Conservation (phyloP, 2,797 vertebrate species). For the Mionectes olivaceus region DNA sequence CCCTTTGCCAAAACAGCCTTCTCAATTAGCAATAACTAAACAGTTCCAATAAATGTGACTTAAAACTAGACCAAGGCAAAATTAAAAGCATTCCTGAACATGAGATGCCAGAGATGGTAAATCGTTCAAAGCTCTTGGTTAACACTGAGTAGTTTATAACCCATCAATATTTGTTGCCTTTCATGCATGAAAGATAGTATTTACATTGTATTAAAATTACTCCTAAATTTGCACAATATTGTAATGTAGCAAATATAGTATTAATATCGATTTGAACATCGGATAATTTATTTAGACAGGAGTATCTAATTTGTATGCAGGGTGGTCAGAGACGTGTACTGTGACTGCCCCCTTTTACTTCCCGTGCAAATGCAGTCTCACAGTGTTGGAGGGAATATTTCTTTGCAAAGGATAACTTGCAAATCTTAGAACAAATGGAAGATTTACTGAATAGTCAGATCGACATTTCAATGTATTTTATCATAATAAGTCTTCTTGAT, state of each 20-base stretch:
- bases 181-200: conserved; percentile 75
- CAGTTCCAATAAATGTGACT: conserved; percentile 59
- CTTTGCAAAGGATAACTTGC: conserved; percentile 74
- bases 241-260: conserved; percentile 80
- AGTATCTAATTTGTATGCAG: conserved; percentile 80
- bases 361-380: conserved; percentile 77
- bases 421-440: conserved; percentile 80
- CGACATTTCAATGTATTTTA: conserved; percentile 73
- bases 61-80: conserved; percentile 60
- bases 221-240: conserved; percentile 80
- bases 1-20: conserved; percentile 29
- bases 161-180: conserved; percentile 76
- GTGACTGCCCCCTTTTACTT: conserved; percentile 80
- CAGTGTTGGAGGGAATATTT: conserved; percentile 39
- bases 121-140: conserved; percentile 71
- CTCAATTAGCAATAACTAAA: conserved; percentile 45
- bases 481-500: conserved; percentile 78
- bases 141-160: conserved; percentile 69
- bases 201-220: conserved; percentile 78
- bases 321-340: conserved; percentile 75
- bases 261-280: conserved; percentile 81
- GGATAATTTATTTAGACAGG: conserved; percentile 82
- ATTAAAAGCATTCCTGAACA: conserved; percentile 71
- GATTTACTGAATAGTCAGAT: conserved; percentile 74
- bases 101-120: conserved; percentile 61